These are phyloP conservation scores for Sebastes oblongus DNA, from an alignment of 2,797 vertebrate species.

Conservation along the genomic window DNA sequence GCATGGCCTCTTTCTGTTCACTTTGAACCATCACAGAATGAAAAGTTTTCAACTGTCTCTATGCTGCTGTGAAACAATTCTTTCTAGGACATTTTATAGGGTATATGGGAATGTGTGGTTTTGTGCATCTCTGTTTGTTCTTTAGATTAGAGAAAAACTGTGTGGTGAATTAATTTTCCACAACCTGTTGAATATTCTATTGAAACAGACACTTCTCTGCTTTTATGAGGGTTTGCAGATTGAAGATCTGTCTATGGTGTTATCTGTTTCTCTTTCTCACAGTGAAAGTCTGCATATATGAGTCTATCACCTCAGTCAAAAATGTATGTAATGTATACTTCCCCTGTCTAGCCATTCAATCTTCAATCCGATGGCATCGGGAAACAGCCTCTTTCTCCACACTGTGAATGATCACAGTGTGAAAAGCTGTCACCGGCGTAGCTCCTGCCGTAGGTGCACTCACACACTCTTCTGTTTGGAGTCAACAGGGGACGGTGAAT, in stretches of 20 bases:
- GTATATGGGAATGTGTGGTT: background rate
- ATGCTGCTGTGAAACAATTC: background rate
- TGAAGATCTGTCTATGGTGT: background rate
- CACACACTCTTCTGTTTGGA: slow-evolving; percentile 36
- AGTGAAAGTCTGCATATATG: background rate
- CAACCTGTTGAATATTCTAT: slow-evolving; percentile 4
- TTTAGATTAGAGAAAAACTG: slow-evolving; percentile 8
- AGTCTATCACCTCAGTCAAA: background rate
- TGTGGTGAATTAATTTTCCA: background rate
- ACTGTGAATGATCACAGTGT: slow-evolving; percentile 21
- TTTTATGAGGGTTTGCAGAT: background rate
- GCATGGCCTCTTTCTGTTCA: background rate
- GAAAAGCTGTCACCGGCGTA: slow-evolving; percentile 11
- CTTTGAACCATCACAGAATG: background rate
- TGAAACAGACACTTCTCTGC: background rate
- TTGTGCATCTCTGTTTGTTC: background rate
- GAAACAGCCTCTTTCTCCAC: slow-evolving; percentile 10
- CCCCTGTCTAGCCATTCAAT: slow-evolving; percentile 4
- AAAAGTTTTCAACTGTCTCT: background rate
- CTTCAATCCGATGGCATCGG: background rate
- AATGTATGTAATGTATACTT: background rate
- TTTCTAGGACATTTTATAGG: slow-evolving; percentile 21
- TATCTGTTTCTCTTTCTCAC: background rate
- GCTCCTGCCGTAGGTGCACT: slow-evolving; percentile 14
- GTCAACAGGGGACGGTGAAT: slow-evolving; percentile 50